Percentiles rank a stretch among this genome's conserved stretches.
Conservation (phyloP, 2,888 invertebrate species). For the Lycophotia porphyrea region DNA sequence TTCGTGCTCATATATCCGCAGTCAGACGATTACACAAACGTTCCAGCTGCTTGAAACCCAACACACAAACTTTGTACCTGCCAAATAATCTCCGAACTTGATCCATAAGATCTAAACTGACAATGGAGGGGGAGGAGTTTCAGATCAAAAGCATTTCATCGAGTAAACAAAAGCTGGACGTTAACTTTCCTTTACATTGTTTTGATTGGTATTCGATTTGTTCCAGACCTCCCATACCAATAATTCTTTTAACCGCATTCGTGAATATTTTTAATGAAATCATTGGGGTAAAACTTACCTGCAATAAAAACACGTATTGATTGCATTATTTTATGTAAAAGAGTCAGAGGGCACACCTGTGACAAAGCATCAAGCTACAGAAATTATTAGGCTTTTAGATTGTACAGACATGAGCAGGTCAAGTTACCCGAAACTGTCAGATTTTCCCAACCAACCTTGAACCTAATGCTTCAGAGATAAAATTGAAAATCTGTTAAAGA, state of each 20-base stretch:
- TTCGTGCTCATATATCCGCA: conserved; percentile 23
- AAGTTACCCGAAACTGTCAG: no score
- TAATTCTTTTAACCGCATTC: neutral
- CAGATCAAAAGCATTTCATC: conserved; percentile 39
- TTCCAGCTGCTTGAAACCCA: conserved; percentile 11
- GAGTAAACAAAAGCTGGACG: conserved; percentile 16
- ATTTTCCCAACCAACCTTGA: no score
- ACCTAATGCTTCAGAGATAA: no score
- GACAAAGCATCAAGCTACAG: conserved; percentile 21
- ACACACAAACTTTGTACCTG: conserved; percentile 41
- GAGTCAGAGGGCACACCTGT: conserved; percentile 22
- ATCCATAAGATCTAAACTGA: conserved; percentile 38
- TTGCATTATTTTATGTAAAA: conserved; percentile 37
- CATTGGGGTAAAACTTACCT: conserved; percentile 13
- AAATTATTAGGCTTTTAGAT: conserved; percentile 36
- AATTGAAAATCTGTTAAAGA: no score
- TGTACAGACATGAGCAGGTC: no score
- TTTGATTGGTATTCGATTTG: neutral
- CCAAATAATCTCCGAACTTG: conserved; percentile 43
- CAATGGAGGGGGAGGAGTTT: conserved; percentile 23
- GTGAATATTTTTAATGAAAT: conserved; percentile 10
- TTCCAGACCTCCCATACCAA: neutral
- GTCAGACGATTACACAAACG: conserved; percentile 22
- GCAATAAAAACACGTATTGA: conserved; percentile 29
- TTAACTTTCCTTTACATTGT: neutral